These are phyloP conservation scores for Hirtodrosophila duncani DNA, from an alignment of 2,888 invertebrate species.

Conservation along the genomic window DNA sequence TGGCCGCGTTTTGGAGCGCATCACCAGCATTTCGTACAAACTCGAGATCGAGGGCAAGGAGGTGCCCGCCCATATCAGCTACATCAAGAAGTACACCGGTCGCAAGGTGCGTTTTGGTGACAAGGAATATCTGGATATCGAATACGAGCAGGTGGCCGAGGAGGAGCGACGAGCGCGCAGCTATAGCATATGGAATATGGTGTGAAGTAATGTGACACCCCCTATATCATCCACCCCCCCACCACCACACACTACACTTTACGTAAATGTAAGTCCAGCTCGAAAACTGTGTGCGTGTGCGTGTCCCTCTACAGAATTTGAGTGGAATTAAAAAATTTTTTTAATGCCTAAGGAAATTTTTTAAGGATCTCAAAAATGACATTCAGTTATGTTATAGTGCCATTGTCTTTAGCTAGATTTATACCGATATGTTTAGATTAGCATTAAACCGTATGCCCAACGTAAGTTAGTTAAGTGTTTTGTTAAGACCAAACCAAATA, in stretches of 20 bases:
- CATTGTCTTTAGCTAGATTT: constrained; percentile 31
- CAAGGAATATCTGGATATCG: constrained; percentile 78
- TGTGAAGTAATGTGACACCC: constrained; percentile 33
- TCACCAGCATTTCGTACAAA: constrained; percentile 77
- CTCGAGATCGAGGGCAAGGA: constrained; percentile 76
- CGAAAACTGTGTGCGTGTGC: too few species aligned
- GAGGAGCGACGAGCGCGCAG: constrained; percentile 72
- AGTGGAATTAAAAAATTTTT: constrained; percentile 67
- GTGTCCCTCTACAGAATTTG: constrained; percentile 38
- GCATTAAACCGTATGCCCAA: neutral
- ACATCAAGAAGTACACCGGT: constrained; percentile 76
- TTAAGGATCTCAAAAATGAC: constrained; percentile 73
- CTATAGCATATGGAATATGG: constrained; percentile 78
- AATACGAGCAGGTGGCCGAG: constrained; percentile 77
- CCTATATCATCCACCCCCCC: neutral
- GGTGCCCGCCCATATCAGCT: constrained; percentile 76
- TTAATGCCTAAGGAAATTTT: constrained; percentile 46
- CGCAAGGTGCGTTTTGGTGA: constrained; percentile 76
- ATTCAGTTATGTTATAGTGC: constrained; percentile 61
- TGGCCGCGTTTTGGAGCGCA: constrained; percentile 73
- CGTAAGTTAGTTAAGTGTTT: constrained; percentile 5
- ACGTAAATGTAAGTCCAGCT: too few species aligned
- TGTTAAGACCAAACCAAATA: too few species aligned
- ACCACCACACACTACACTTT: constrained; percentile 1
- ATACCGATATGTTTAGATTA: constrained; percentile 24